phyloP scores from a whole-genome alignment of 2,113 vertebrate species.

The Cinclus mexicanus region DNA sequence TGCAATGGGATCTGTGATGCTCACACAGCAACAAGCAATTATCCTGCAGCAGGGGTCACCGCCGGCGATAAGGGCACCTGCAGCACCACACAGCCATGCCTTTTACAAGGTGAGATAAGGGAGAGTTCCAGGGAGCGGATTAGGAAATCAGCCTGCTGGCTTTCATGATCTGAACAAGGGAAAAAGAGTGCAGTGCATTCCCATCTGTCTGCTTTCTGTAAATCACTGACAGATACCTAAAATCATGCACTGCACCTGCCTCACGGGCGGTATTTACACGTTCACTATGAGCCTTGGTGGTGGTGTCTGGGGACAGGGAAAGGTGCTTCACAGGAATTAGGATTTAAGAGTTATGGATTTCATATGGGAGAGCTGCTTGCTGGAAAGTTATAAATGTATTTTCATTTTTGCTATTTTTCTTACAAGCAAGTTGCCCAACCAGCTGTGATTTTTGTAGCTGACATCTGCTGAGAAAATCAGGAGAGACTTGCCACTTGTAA shows the following conservation, averaged over 20 bases:
- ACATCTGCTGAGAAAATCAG: background rate
- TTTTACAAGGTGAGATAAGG: background rate
- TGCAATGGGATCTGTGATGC: accelerated
- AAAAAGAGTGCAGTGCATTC: background rate
- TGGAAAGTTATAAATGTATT: background rate
- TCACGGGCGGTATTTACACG: accelerated
- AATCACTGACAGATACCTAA: accelerated
- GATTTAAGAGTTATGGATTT: background rate
- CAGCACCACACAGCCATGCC: accelerated
- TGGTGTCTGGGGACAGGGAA: background rate
- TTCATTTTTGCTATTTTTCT: background rate
- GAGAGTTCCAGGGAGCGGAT: background rate
- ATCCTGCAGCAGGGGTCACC: background rate
- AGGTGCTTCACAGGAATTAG: background rate
- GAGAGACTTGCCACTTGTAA: background rate
- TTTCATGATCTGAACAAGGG: background rate
- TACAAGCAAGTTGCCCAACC: background rate
- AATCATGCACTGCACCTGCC: accelerated
- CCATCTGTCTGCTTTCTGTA: background rate
- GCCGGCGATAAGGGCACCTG: background rate
- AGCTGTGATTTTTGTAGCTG: background rate
- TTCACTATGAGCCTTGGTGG: accelerated
- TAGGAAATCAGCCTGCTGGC: background rate
- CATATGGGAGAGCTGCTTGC: background rate
- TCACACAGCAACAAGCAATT: background rate